Evolutionary conservation across 2,797 vertebrate genomes (phyloP), one percentile per base, ranked within the genome.

Genomic region (Iguana delicatissima): DNA sequence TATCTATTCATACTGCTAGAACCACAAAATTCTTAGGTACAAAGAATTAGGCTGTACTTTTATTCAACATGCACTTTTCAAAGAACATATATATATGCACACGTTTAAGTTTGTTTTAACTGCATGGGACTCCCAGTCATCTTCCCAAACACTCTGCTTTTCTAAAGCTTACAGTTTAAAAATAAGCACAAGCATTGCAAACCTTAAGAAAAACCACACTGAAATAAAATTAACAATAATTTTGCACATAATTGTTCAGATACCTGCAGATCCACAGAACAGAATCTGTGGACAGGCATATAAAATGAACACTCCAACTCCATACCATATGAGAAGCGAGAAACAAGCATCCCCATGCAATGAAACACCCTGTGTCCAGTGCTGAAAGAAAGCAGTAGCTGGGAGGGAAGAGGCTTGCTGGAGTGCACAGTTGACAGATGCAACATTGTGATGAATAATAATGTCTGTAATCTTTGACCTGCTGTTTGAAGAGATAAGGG

Each of bases 391-490:
- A 42, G 42, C 67, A 87, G 59, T 73, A 80, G 87, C 72, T 35
- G 72, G 62, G 80, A 89, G 62, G 57, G 80, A 89, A 52, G 57
- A 92, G 32, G 82, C 88, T 92, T 87, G 67, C 88, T 88, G 91
- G 77, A 90, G 67, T 59, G 55, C 82, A 85, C 69, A 87, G 18
- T 38, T 73, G 92, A 93, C 86, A 93, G 89, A 92, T 93, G 91
- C 81, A 84, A 84, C 18, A 57, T 73, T 86, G 32, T 85, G 59
- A 86, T 42, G 69, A 84, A 89, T 92, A 87, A 90, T 84, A 69
- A 89, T 77, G 67, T 67, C 38, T 80, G 73, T 50, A 77, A 8
- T 84, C 89, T 86, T 72, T 86, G 87, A 89, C 42, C 76, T 81
- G 67, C 85, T 86, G 84, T 82, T 80, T 77, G 38, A 77, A 84